These are phyloP conservation scores for Lepus europaeus DNA, from an alignment of 2,113 vertebrate genomes.

Conservation along the genomic window DNA sequence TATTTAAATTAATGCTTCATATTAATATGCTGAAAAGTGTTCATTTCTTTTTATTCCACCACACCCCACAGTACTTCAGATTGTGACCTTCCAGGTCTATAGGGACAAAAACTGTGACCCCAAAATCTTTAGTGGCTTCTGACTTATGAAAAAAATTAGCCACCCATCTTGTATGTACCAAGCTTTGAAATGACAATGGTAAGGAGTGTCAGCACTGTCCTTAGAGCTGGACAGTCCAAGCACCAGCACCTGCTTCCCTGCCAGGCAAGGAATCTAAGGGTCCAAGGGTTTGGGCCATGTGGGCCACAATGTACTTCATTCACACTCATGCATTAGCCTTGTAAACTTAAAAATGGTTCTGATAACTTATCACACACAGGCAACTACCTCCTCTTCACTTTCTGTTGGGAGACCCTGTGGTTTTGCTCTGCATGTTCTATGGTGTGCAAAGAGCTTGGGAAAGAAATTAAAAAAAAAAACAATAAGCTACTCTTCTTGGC, in stretches of 20 bases:
- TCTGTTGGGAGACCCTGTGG: neutral
- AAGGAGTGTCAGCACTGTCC: rapidly evolving
- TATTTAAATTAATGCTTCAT: neutral
- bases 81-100: neutral
- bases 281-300: rapidly evolving
- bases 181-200: neutral
- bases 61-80: neutral
- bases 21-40: neutral
- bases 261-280: no score
- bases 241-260: neutral
- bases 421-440: neutral
- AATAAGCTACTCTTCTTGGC: neutral
- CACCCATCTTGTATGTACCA: neutral
- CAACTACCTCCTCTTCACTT: neutral
- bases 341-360: neutral
- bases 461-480: neutral
- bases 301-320: neutral
- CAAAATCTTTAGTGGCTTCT: neutral
- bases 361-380: neutral
- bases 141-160: neutral
- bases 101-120: neutral
- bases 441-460: neutral
- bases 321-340: neutral
- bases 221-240: neutral
- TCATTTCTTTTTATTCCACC: neutral